These are phyloP conservation scores for Orchesella cincta DNA, from an alignment of 1,140 invertebrate genomes.

Conservation along the genomic window DNA sequence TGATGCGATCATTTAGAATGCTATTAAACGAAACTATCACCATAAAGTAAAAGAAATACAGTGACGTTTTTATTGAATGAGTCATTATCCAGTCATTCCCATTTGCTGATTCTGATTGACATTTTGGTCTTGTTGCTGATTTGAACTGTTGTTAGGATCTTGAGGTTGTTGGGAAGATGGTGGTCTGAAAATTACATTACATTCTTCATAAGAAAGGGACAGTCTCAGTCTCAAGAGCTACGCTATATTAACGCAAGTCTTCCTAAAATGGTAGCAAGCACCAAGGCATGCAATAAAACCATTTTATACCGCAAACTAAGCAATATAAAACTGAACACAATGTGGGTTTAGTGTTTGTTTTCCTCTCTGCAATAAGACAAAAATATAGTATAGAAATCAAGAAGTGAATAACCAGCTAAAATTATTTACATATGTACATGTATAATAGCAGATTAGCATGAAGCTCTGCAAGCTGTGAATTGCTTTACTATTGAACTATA, in stretches of 20 bases:
- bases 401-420: conserved; percentile 24
- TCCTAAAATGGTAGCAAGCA: conserved; percentile 26
- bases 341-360: conserved; percentile 26
- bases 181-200: conserved; percentile 40
- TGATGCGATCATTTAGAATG: too few relatives aligned
- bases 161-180: conserved; percentile 49
- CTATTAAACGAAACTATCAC: too few relatives aligned
- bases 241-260: conserved; percentile 12
- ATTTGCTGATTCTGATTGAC: conserved; percentile 25
- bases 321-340: conserved; percentile 28
- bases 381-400: conserved; percentile 29
- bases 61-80: too few relatives aligned
- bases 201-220: conserved; percentile 1
- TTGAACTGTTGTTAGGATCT: conserved; percentile 38
- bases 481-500: too few relatives aligned
- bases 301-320: conserved; percentile 30
- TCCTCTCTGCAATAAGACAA: conserved; percentile 28
- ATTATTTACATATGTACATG: conserved; percentile 17
- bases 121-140: conserved; percentile 33
- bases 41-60: too few relatives aligned
- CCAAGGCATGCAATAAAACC: conserved; percentile 23
- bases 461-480: too few relatives aligned
- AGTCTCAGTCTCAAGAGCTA: neutral
- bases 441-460: neutral
- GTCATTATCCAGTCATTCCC: conserved; percentile 28